These are phyloP conservation scores for Ellobium chinense DNA, from an alignment of 2,888 invertebrate genomes.

Conservation along the genomic window DNA sequence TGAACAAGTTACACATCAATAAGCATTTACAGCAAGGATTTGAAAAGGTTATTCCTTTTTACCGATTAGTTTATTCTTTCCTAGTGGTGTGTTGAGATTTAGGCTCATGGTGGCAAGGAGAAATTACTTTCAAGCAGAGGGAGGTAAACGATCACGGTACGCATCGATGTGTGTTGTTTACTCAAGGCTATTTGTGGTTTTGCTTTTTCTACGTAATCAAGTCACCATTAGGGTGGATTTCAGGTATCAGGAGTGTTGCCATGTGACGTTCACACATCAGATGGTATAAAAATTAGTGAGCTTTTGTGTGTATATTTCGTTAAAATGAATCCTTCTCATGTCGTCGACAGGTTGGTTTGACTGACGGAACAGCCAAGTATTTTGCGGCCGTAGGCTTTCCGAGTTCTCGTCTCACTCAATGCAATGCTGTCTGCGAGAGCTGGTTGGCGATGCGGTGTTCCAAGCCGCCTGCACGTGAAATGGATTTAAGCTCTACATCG, in stretches of 20 bases:
- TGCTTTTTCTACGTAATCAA: too few species aligned
- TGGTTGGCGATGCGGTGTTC: not conserved
- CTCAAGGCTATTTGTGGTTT: constrained; percentile 23
- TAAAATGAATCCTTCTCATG: not conserved
- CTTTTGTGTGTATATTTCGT: too few species aligned
- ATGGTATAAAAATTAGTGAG: too few species aligned
- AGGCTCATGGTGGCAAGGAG: too few species aligned
- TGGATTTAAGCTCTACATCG: constrained; percentile 4
- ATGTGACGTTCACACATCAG: too few species aligned
- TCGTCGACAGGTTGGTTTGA: constrained; percentile 28
- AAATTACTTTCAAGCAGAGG: constrained; percentile 13
- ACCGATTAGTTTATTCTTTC: too few species aligned
- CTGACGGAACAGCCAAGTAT: constrained; percentile 61
- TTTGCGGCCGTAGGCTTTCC: constrained; percentile 40
- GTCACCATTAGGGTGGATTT: too few species aligned
- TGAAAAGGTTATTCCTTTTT: too few species aligned
- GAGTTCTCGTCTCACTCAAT: constrained; percentile 10
- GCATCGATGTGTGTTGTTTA: constrained; percentile 15
- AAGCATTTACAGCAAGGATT: too few species aligned
- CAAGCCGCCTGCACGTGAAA: constrained; percentile 26
- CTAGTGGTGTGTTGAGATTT: too few species aligned
- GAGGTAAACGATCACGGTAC: constrained; percentile 17
- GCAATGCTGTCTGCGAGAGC: constrained; percentile 28
- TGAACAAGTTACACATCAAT: too few species aligned
- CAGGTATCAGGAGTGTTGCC: too few species aligned